phyloP scores from a whole-genome alignment of 2,113 vertebrate genomes.

The Archilochus colubris region DNA sequence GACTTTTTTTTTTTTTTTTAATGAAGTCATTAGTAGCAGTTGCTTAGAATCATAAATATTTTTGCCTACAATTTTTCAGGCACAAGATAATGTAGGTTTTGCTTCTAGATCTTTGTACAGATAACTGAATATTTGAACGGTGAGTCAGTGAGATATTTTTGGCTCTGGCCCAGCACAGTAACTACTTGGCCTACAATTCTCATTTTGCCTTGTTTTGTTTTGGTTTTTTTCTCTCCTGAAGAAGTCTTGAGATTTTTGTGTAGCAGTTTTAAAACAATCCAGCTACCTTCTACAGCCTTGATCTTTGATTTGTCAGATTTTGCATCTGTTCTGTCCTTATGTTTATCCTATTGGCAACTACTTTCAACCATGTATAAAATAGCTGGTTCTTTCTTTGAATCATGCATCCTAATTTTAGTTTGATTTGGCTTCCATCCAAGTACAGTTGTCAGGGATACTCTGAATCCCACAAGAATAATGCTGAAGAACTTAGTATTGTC shows the following conservation, averaged over 20 bases:
- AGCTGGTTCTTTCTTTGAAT: background rate
- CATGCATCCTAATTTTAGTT: slow-evolving; percentile 21
- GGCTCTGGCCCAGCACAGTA: accelerated
- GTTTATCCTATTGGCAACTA: background rate
- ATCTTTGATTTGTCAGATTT: background rate
- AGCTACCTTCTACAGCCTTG: background rate
- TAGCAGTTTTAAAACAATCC: background rate
- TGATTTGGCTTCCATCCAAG: slow-evolving; percentile 36
- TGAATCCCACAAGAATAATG: background rate
- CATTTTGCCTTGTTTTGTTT: background rate
- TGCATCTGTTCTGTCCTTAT: background rate
- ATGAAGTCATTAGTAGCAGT: background rate
- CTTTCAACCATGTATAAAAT: background rate
- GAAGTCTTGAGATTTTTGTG: background rate
- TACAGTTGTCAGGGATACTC: slow-evolving; percentile 10
- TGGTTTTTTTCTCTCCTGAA: background rate
- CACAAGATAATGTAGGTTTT: accelerated
- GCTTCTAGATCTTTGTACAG: background rate
- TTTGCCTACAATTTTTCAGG: background rate
- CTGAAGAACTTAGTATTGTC: background rate
- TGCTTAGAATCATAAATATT: background rate
- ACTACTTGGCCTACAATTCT: background rate
- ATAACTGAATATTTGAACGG: background rate
- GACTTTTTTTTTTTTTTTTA: background rate
- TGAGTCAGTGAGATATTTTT: background rate